A percentile compares a stretch with the other conserved stretches of the same genome.
Evolutionary conservation across 1,140 invertebrate genomes (phyloP).

Genomic region (Coptotermes formosanus): DNA sequence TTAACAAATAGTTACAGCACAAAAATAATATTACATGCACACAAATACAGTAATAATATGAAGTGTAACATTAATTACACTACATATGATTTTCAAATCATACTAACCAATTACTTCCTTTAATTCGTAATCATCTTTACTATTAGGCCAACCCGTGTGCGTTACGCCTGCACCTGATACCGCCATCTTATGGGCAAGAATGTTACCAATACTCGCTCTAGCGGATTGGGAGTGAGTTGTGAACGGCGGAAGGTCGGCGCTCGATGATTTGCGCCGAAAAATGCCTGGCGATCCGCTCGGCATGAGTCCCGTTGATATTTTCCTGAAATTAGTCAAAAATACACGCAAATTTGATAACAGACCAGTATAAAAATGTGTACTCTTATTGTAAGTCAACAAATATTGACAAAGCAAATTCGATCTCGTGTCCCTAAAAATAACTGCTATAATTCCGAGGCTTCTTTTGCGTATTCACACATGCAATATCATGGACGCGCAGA

Average conservation of each 20-base stretch:
- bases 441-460: background rate
- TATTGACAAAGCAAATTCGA: background rate
- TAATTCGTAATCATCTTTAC: slow-evolving; percentile 91
- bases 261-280: slow-evolving; percentile 62
- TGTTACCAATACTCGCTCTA: slow-evolving; percentile 51
- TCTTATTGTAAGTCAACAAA: background rate
- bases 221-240: slow-evolving; percentile 34
- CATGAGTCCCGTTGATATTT: slow-evolving; percentile 61
- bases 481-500: background rate
- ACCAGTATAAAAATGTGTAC: background rate
- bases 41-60: background rate
- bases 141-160: slow-evolving; percentile 80
- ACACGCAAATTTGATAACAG: background rate
- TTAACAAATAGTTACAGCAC: background rate
- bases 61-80: background rate
- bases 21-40: background rate
- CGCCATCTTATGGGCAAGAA: slow-evolving; percentile 70
- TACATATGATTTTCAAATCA: background rate
- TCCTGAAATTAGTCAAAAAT: slow-evolving; percentile 46
- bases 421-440: background rate
- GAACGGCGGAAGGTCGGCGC: slow-evolving; percentile 40
- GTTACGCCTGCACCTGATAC: slow-evolving; percentile 58
- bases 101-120: slow-evolving; percentile 88
- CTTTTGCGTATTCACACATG: background rate
- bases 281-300: slow-evolving; percentile 62